phyloP scores from a whole-genome alignment of 2,888 invertebrate genomes.

The Rhabditoides inermis region DNA sequence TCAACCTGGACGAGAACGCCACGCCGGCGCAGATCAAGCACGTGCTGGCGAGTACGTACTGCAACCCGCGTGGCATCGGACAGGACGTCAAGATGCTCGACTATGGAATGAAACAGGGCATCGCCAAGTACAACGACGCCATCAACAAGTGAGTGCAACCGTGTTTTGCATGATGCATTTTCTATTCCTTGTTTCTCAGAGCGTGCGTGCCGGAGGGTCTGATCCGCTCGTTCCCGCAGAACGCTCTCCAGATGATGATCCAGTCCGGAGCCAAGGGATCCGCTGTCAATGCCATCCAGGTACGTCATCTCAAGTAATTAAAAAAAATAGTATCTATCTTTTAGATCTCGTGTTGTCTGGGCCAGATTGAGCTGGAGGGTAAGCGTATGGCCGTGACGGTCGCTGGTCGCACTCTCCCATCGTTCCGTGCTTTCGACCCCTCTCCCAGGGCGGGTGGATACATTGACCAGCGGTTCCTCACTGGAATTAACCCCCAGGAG shows the following conservation, averaged over 20 bases:
- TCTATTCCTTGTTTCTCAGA: constrained; percentile 53
- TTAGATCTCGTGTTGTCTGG: constrained; percentile 86
- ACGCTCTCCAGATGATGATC: constrained; percentile 97
- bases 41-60: constrained; percentile 45
- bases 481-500: constrained; percentile 94
- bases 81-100: constrained; percentile 68
- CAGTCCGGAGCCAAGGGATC: constrained; percentile 98
- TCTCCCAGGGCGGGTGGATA: constrained; percentile 67
- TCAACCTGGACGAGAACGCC: constrained; percentile 60
- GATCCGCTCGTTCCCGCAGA: constrained; percentile 77
- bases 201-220: constrained; percentile 76
- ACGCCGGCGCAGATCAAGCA: constrained; percentile 54
- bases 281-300: constrained; percentile 60
- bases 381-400: constrained; percentile 77
- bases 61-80: constrained; percentile 39
- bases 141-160: constrained; percentile 66
- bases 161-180: background rate
- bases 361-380: constrained; percentile 97
- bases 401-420: constrained; percentile 78
- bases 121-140: constrained; percentile 78
- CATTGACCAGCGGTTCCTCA: constrained; percentile 89
- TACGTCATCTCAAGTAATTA: constrained; percentile 7
- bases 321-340: too few species aligned
- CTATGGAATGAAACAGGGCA: constrained; percentile 69
- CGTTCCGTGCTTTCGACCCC: constrained; percentile 61